These are phyloP conservation scores for Crotalus helleri DNA, from an alignment of 2,113 vertebrate genomes.

Conservation along the genomic window DNA sequence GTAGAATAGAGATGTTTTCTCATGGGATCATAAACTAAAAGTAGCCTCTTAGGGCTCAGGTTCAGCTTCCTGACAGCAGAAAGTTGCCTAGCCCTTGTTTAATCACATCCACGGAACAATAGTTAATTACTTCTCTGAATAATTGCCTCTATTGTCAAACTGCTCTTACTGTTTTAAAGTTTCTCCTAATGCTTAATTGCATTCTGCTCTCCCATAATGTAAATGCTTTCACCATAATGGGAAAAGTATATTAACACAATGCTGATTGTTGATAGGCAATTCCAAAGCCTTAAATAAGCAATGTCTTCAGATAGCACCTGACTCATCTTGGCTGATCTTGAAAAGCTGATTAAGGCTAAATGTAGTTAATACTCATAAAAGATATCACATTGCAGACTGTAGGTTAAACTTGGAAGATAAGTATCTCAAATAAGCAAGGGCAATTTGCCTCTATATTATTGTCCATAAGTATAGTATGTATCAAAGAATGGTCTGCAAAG, in stretches of 20 bases:
- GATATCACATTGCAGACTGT: background rate
- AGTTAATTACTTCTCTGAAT: background rate
- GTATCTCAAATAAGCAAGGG: background rate
- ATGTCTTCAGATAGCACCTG: background rate
- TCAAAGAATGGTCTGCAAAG: background rate
- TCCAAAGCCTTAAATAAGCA: background rate
- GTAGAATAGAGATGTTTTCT: background rate
- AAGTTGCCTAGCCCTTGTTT: background rate
- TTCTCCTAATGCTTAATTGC: background rate
- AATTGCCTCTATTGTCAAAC: background rate
- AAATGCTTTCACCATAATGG: background rate
- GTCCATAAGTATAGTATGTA: background rate
- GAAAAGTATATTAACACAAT: background rate
- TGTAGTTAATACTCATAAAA: background rate
- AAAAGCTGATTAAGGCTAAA: background rate
- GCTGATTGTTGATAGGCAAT: background rate
- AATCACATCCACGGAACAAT: background rate
- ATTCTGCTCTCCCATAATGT: background rate
- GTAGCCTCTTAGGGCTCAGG: background rate
- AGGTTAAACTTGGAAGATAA: background rate
- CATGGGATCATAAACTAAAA: background rate
- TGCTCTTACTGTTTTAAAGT: background rate
- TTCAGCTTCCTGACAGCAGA: background rate
- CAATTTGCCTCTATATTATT: background rate
- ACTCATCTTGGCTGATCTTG: background rate